Evolutionary conservation across 2,113 vertebrate species (phyloP).

Genomic region (Syrrhaptes paradoxus): DNA sequence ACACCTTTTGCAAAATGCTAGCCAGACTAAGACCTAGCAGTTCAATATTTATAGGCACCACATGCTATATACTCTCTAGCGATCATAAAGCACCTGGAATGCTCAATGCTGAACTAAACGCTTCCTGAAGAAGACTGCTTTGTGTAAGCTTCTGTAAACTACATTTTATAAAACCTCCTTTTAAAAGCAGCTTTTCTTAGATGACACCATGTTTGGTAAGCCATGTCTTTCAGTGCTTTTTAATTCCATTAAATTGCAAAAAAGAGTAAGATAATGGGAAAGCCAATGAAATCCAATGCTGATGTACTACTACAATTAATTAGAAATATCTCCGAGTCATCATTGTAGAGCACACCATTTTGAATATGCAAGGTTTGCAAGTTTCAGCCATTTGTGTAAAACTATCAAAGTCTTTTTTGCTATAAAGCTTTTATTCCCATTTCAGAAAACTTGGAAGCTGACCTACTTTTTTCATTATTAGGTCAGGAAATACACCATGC

Average conservation of each 20-base stretch:
- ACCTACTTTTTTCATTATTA: constrained; percentile 14
- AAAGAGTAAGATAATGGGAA: not conserved
- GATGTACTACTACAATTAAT: constrained; percentile 7
- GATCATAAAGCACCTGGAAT: not conserved
- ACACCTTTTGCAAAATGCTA: not conserved
- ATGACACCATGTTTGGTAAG: not conserved
- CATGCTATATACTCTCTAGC: not conserved
- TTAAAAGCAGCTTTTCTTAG: not conserved
- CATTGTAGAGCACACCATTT: not conserved
- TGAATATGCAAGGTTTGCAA: constrained; percentile 28
- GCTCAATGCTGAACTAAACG: not conserved
- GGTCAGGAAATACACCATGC: constrained; percentile 10
- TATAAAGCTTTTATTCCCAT: constrained; percentile 14
- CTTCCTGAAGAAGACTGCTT: not conserved
- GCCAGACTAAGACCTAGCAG: not conserved
- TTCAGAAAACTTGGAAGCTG: constrained; percentile 4
- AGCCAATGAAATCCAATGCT: not conserved
- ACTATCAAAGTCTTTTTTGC: not conserved
- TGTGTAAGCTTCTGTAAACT: not conserved
- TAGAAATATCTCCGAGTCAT: constrained; percentile 21
- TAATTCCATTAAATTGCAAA: not conserved
- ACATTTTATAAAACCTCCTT: not conserved
- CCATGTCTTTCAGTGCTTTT: not conserved
- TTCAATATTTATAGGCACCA: not conserved
- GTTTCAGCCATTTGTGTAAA: constrained; percentile 2